Conservation (phyloP, 2,888 invertebrate species). For the Pyrochroa serraticornis region DNA sequence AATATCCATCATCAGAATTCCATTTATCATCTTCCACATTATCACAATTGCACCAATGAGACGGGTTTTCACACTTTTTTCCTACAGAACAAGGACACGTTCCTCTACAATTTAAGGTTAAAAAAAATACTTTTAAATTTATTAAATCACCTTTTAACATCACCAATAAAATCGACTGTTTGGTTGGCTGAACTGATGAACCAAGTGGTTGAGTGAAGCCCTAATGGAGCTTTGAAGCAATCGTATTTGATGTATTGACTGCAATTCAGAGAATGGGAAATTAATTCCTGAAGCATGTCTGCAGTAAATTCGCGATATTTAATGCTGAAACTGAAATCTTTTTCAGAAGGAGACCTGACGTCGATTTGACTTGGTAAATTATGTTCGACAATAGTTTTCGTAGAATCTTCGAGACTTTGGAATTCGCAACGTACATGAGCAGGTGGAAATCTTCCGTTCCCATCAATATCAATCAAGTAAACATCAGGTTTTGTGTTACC, state of each 20-base stretch:
- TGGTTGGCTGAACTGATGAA: constrained; percentile 82
- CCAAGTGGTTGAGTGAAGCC: constrained; percentile 88
- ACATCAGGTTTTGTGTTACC: constrained; percentile 88
- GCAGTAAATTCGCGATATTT: constrained; percentile 88
- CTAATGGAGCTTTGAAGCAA: constrained; percentile 86
- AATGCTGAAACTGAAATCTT: constrained; percentile 84
- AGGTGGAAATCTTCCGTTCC: constrained; percentile 90
- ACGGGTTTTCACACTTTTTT: constrained; percentile 80
- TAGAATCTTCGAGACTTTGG: constrained; percentile 82
- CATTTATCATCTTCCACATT: constrained; percentile 80
- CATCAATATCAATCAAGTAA: constrained; percentile 92
- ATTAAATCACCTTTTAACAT: constrained; percentile 71
- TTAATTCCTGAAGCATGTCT: constrained; percentile 89
- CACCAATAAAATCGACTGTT: constrained; percentile 80
- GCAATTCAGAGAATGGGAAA: constrained; percentile 87
- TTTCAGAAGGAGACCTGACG: constrained; percentile 77
- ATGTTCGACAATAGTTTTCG: constrained; percentile 89
- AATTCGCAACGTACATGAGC: constrained; percentile 93
- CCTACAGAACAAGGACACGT: constrained; percentile 79
- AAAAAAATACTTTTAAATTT: background rate
- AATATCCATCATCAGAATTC: constrained; percentile 88
- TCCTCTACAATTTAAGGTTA: constrained; percentile 60
- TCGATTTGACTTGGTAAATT: constrained; percentile 90
- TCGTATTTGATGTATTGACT: constrained; percentile 90
- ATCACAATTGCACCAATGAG: constrained; percentile 90